Conservation (phyloP, 2,113 vertebrate species). For the Pseudonaja textilis region DNA sequence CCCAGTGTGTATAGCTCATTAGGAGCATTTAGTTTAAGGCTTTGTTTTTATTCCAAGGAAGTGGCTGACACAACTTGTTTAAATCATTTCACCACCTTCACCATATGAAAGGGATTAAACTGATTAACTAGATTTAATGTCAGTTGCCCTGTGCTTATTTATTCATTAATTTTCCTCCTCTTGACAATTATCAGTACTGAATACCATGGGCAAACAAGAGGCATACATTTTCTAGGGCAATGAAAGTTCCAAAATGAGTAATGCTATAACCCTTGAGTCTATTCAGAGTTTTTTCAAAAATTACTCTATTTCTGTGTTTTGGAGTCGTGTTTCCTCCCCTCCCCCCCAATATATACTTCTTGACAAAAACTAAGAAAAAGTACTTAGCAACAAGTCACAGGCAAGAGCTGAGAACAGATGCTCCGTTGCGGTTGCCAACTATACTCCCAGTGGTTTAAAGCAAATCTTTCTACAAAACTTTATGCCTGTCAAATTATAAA, state of each 20-base stretch:
- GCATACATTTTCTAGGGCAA: background rate
- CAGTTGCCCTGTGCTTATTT: constrained; percentile 11
- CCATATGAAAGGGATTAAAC: constrained; percentile 41
- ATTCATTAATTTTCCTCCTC: background rate
- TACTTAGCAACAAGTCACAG: background rate
- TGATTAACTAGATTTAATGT: background rate
- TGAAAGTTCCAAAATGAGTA: constrained; percentile 4
- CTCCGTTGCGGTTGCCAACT: background rate
- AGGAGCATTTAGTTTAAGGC: constrained; percentile 38
- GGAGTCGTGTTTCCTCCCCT: background rate
- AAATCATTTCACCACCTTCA: constrained; percentile 32
- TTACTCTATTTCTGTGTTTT: background rate
- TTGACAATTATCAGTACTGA: background rate
- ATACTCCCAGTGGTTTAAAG: background rate
- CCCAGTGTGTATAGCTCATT: constrained; percentile 58
- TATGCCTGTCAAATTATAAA: background rate
- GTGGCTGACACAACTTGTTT: constrained; percentile 53
- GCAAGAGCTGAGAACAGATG: background rate
- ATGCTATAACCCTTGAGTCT: background rate
- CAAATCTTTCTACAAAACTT: background rate
- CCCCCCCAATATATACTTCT: background rate
- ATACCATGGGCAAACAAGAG: background rate
- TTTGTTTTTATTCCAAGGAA: constrained; percentile 40
- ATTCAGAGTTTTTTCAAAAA: background rate
- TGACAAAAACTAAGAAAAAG: background rate